Percentiles rank a stretch among this genome's conserved stretches.
Conservation (phyloP, 2,113 vertebrate species). For the Ceyx melanurus region DNA sequence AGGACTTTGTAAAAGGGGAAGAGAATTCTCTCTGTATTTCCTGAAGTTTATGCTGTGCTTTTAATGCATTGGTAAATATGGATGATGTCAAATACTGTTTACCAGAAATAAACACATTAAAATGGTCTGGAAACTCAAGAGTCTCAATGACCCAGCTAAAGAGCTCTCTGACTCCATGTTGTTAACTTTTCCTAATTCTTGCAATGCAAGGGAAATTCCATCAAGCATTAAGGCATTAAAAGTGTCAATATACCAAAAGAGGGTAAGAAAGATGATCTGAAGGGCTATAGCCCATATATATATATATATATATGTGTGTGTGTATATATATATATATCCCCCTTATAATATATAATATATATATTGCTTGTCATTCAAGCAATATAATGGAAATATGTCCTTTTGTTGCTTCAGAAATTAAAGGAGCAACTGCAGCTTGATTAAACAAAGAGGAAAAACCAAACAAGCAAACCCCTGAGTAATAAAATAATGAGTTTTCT, state of each 20-base stretch:
- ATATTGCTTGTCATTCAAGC: not conserved
- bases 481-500: not conserved
- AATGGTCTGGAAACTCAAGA: not conserved
- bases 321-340: too few species aligned
- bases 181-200: not conserved
- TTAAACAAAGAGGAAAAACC: not conserved
- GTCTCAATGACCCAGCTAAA: not conserved
- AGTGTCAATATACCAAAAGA: not conserved
- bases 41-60: not conserved
- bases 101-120: not conserved
- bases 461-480: not conserved
- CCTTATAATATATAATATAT: too few species aligned
- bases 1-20: not conserved
- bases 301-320: too few species aligned
- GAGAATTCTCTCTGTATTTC: not conserved
- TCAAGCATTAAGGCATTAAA: not conserved
- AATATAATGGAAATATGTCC: not conserved
- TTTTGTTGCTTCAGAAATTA: not conserved
- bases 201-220: not conserved
- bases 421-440: not conserved
- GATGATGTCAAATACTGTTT: not conserved
- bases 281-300: not conserved
- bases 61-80: constrained; percentile 16
- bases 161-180: not conserved
- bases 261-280: not conserved